phyloP scores from a whole-genome alignment of 1,140 invertebrate species.

The Pachypsylla venusta region DNA sequence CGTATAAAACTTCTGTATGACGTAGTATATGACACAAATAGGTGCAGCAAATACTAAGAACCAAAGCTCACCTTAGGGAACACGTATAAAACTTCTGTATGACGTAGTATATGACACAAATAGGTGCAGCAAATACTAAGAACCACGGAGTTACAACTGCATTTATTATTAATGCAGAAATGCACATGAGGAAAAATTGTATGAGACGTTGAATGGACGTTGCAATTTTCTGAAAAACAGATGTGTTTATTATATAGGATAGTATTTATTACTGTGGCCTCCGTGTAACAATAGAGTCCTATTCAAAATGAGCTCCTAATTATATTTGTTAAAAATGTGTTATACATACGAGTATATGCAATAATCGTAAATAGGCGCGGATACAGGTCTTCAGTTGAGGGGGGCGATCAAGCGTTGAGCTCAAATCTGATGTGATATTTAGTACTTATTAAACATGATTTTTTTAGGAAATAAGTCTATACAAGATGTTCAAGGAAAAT shows the following conservation, averaged over 20 bases:
- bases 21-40: slow-evolving; percentile 46
- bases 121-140: slow-evolving; percentile 45
- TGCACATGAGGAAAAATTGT: slow-evolving; percentile 52
- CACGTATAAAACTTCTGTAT: slow-evolving; percentile 54
- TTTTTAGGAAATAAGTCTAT: too few species aligned
- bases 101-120: slow-evolving; percentile 45
- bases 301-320: too few species aligned
- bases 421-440: too few species aligned
- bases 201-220: slow-evolving; percentile 53
- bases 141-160: slow-evolving; percentile 54
- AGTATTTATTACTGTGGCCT: too few species aligned
- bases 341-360: too few species aligned
- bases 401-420: too few species aligned
- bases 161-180: slow-evolving; percentile 55
- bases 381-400: too few species aligned
- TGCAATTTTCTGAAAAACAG: slow-evolving; percentile 50
- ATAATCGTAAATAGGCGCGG: too few species aligned
- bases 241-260: slow-evolving; percentile 10
- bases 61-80: slow-evolving; percentile 47
- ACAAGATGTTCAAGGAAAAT: too few species aligned
- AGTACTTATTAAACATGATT: too few species aligned
- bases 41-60: slow-evolving; percentile 49
- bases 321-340: too few species aligned
- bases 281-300: too few species aligned
- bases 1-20: slow-evolving; percentile 53